Percentiles rank a stretch among this genome's conserved stretches.
These are phyloP conservation scores for Actinernus sp. DNA, from an alignment of 92 coral and sea anemone species.

Conservation along the genomic window DNA sequence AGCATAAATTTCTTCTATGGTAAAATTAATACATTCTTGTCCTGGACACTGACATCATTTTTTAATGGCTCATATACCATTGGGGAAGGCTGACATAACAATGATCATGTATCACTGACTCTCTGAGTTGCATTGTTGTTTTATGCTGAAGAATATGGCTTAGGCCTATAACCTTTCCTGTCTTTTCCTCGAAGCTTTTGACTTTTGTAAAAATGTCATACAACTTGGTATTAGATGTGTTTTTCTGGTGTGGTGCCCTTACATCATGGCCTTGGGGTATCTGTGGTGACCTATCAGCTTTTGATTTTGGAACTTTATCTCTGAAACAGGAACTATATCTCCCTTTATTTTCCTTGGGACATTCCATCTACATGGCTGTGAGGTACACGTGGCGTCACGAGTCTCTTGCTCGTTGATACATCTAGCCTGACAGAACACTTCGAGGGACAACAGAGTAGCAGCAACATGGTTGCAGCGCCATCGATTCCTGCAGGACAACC, in stretches of 20 bases:
- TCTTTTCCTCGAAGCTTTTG: constrained; percentile 23
- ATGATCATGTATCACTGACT: constrained; percentile 12
- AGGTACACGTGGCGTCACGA: constrained; percentile 50
- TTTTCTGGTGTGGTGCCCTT: constrained; percentile 33
- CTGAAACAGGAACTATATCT: constrained; percentile 25
- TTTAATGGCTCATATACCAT: neutral
- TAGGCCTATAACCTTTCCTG: constrained; percentile 27
- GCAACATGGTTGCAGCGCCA: constrained; percentile 61
- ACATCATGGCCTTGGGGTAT: constrained; percentile 30
- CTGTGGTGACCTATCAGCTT: constrained; percentile 8
- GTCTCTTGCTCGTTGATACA: neutral
- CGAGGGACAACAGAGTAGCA: constrained; percentile 36
- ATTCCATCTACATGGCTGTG: constrained; percentile 67
- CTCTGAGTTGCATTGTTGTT: constrained; percentile 1
- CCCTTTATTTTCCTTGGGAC: constrained; percentile 58
- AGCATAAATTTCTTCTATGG: constrained; percentile 23
- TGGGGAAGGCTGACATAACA: constrained; percentile 3
- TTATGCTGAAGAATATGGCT: constrained; percentile 13
- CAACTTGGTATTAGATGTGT: constrained; percentile 1
- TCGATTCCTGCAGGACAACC: constrained; percentile 46
- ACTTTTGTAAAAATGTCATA: constrained; percentile 19
- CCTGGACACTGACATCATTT: no score
- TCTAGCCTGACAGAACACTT: constrained; percentile 42
- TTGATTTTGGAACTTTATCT: no score
- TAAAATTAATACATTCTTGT: constrained; percentile 3